Percentiles rank a stretch among this genome's conserved stretches.
These are phyloP conservation scores for Mythimna albipuncta DNA, from an alignment of 2,888 invertebrate genomes.

Conservation along the genomic window DNA sequence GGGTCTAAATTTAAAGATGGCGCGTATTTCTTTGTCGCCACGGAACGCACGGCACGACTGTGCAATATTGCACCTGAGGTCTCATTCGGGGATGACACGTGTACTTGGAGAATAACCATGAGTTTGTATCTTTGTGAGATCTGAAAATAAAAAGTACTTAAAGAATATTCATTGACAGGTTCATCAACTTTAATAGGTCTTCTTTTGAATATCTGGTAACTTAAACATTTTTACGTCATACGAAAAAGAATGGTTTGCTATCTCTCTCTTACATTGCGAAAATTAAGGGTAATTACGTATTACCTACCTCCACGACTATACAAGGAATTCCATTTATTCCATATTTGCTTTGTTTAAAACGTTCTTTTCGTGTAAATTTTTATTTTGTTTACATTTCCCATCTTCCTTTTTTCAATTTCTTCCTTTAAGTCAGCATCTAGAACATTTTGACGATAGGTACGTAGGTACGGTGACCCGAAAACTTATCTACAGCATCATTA, in stretches of 20 bases:
- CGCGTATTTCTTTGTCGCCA: slow-evolving; percentile 59
- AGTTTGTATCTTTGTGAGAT: slow-evolving; percentile 12
- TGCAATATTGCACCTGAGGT: slow-evolving; percentile 80
- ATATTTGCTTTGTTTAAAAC: no score
- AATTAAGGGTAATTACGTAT: no score
- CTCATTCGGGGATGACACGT: slow-evolving; percentile 59
- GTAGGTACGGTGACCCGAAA: background rate
- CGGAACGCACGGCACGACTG: slow-evolving; percentile 67
- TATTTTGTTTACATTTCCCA: no score
- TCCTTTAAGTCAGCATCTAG: background rate
- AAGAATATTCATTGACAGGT: background rate
- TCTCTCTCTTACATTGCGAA: background rate
- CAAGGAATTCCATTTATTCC: no score
- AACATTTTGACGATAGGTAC: background rate
- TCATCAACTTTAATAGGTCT: background rate
- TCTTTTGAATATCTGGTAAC: background rate
- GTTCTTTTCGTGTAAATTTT: no score
- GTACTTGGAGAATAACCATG: slow-evolving; percentile 28
- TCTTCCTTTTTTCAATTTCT: background rate
- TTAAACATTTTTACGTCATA: background rate
- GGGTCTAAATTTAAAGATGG: slow-evolving; percentile 52
- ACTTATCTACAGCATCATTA: background rate
- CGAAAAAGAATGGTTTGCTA: background rate
- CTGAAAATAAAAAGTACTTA: background rate
- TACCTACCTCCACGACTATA: no score